phyloP scores from a whole-genome alignment of 2,888 invertebrate species.

The Sesia apiformis region DNA sequence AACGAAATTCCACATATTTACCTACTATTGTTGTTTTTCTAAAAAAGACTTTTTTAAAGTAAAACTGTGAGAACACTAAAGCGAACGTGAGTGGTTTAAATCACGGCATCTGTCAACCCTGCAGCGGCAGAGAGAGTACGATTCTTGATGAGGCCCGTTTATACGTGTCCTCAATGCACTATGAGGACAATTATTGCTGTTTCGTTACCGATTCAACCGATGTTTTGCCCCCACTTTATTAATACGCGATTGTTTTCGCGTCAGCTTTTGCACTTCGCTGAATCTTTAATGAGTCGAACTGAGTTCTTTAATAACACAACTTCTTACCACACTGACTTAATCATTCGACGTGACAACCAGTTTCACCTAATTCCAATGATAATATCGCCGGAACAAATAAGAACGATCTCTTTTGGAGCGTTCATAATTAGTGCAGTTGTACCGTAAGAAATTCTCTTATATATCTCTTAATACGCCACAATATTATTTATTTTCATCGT shows the following conservation, averaged over 20 bases:
- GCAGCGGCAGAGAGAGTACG: slow-evolving; percentile 1
- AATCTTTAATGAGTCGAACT: slow-evolving; percentile 47
- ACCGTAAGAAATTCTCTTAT: slow-evolving; percentile 19
- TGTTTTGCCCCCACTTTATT: slow-evolving; percentile 47
- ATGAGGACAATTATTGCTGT: slow-evolving; percentile 33
- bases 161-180: slow-evolving; percentile 44
- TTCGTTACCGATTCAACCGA: slow-evolving; percentile 36
- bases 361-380: slow-evolving; percentile 58
- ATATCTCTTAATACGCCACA: background rate
- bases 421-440: slow-evolving; percentile 36
- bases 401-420: slow-evolving; percentile 34
- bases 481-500: background rate
- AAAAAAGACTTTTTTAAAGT: too few species aligned
- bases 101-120: background rate
- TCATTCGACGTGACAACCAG: slow-evolving; percentile 26
- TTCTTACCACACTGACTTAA: slow-evolving; percentile 23
- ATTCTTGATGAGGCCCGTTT: slow-evolving; percentile 9
- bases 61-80: too few species aligned
- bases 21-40: too few species aligned
- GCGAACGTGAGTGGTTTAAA: too few species aligned
- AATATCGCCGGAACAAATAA: slow-evolving; percentile 52
- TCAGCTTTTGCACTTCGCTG: slow-evolving; percentile 67
- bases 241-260: slow-evolving; percentile 61
- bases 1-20: too few species aligned
- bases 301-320: slow-evolving; percentile 34